These are phyloP conservation scores for Nomada flava DNA, from an alignment of 2,888 invertebrate genomes.

Conservation along the genomic window DNA sequence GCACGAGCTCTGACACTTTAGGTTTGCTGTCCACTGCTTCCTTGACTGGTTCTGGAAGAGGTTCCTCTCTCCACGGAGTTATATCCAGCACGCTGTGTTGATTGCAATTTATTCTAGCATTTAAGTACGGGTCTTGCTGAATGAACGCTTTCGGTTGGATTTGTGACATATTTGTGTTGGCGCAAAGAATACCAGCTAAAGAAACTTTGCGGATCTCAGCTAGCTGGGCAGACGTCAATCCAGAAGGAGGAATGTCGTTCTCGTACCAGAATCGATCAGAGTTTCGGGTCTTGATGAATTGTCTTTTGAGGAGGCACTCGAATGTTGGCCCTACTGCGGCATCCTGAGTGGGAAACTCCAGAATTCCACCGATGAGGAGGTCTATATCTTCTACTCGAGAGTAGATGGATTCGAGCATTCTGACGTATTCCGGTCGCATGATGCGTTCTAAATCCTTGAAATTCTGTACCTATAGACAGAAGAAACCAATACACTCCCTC, in stretches of 20 bases:
- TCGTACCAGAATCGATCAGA: constrained; percentile 98
- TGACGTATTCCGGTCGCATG: constrained; percentile 70
- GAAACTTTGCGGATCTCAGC: constrained; percentile 92
- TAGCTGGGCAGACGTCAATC: constrained; percentile 91
- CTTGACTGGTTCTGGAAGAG: constrained; percentile 64
- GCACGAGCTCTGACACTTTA: constrained; percentile 80
- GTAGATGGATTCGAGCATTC: constrained; percentile 75
- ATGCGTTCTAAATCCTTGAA: constrained; percentile 74
- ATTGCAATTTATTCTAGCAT: constrained; percentile 89
- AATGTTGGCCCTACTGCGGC: constrained; percentile 95
- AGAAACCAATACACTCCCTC: neutral
- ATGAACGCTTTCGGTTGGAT: constrained; percentile 95
- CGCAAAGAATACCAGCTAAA: constrained; percentile 92
- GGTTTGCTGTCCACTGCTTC: constrained; percentile 75
- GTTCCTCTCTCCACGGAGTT: constrained; percentile 89
- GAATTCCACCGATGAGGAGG: constrained; percentile 92
- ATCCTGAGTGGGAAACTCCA: constrained; percentile 92
- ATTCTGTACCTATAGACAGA: constrained; percentile 63
- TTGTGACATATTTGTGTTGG: constrained; percentile 88
- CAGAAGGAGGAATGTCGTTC: constrained; percentile 95
- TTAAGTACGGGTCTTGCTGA: constrained; percentile 93
- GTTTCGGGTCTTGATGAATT: constrained; percentile 92
- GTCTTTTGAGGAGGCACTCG: constrained; percentile 93
- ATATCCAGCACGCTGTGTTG: constrained; percentile 89
- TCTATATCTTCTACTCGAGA: constrained; percentile 92